phyloP scores from a whole-genome alignment of 2,797 vertebrate genomes.

The Spatula versicolor region DNA sequence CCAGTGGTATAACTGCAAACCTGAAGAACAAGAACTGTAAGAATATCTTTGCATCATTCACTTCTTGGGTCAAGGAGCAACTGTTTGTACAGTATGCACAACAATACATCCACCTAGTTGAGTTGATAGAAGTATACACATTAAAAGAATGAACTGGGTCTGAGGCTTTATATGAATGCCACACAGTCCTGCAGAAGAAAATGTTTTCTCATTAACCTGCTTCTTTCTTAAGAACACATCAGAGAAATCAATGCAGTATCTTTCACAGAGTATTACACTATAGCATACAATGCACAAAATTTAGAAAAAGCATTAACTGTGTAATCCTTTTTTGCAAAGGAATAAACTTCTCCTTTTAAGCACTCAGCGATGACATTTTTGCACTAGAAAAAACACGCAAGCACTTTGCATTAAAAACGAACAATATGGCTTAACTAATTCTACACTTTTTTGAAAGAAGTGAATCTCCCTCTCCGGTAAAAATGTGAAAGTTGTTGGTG shows the following conservation, averaged over 20 bases:
- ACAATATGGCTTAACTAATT: neutral
- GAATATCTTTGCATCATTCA: neutral
- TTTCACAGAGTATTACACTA: neutral
- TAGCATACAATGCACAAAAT: neutral
- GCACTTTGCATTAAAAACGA: neutral
- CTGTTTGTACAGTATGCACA: neutral
- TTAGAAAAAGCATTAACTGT: neutral
- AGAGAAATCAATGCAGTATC: neutral
- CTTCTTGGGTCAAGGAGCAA: neutral
- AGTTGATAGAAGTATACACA: neutral
- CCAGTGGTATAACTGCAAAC: neutral
- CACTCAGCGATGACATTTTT: neutral
- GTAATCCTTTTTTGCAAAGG: neutral
- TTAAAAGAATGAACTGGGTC: neutral
- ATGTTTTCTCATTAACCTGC: neutral
- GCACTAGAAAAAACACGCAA: neutral
- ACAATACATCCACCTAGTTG: neutral
- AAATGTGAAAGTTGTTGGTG: neutral
- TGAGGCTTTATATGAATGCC: neutral
- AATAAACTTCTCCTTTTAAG: neutral
- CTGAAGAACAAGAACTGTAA: neutral
- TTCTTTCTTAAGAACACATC: neutral
- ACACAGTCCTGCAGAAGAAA: neutral
- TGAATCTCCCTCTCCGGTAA: neutral
- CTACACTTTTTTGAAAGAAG: neutral